phyloP scores from a whole-genome alignment of 2,888 invertebrate species.

The Stenchaetothrips biformis region DNA sequence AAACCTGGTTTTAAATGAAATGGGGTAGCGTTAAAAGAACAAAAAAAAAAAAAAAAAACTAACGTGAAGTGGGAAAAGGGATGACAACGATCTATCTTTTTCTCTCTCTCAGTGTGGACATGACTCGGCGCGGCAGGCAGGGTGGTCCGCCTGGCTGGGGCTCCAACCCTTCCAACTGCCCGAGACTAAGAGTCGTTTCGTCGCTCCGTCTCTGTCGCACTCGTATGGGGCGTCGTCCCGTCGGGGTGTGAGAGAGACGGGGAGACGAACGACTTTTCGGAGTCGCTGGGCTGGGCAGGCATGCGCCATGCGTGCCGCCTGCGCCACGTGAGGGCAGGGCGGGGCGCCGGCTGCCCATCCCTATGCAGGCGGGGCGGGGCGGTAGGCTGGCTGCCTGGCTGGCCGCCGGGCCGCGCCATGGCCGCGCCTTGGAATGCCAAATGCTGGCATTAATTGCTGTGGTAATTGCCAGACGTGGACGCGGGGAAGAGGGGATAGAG shows the following conservation, averaged over 20 bases:
- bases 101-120: neutral
- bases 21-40: neutral
- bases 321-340: too few species aligned
- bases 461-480: neutral
- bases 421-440: constrained; percentile 4
- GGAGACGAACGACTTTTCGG: neutral
- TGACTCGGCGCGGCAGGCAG: neutral
- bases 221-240: neutral
- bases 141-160: too few species aligned
- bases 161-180: neutral
- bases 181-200: neutral
- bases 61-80: neutral
- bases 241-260: too few species aligned
- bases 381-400: neutral
- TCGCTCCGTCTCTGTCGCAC: neutral
- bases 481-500: neutral
- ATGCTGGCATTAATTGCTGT: constrained; percentile 15
- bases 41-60: neutral
- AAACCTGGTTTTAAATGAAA: neutral
- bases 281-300: neutral
- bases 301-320: too few species aligned
- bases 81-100: neutral
- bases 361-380: neutral
- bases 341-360: too few species aligned
- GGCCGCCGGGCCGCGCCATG: neutral